Evolutionary conservation across 2,888 invertebrate genomes (phyloP).

Genomic region (Acronicta psi): DNA sequence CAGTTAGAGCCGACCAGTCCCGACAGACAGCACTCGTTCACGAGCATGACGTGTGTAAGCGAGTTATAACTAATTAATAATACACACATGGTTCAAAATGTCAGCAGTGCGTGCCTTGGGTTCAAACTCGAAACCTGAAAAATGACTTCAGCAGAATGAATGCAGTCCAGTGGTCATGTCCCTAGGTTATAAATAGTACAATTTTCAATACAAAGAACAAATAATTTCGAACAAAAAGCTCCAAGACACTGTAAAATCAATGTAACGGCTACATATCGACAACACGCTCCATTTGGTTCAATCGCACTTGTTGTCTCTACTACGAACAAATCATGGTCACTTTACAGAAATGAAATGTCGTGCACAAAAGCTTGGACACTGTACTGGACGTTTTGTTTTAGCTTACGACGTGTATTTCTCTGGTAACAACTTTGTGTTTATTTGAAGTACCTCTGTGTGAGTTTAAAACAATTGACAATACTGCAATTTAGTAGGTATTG

Average conservation of each 20-base stretch:
- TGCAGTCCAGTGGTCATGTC: too few species aligned
- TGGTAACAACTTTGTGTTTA: conserved; percentile 35
- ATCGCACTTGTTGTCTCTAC: conserved; percentile 19
- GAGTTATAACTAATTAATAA: too few species aligned
- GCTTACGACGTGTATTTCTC: conserved; percentile 50
- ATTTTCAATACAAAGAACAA: conserved; percentile 3
- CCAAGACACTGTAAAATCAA: conserved; percentile 26
- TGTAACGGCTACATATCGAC: conserved; percentile 20
- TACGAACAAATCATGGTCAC: conserved; percentile 53
- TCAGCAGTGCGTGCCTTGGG: too few species aligned
- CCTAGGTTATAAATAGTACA: not conserved
- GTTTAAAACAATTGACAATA: conserved; percentile 6
- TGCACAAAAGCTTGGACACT: conserved; percentile 43
- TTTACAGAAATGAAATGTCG: conserved; percentile 50
- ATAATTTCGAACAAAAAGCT: conserved; percentile 4
- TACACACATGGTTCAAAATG: too few species aligned
- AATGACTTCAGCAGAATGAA: too few species aligned
- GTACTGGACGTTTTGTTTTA: conserved; percentile 44
- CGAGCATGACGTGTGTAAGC: too few species aligned
- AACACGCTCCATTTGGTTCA: conserved; percentile 34
- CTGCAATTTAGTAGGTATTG: not conserved
- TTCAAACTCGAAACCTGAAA: too few species aligned
- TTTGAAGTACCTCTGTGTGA: conserved; percentile 21
- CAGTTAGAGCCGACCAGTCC: too few species aligned
- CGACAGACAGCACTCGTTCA: too few species aligned